Percentiles rank a stretch among this genome's conserved stretches.
These are phyloP conservation scores for Sylvicola cinctus DNA, from an alignment of 2,888 invertebrate genomes.

Conservation along the genomic window DNA sequence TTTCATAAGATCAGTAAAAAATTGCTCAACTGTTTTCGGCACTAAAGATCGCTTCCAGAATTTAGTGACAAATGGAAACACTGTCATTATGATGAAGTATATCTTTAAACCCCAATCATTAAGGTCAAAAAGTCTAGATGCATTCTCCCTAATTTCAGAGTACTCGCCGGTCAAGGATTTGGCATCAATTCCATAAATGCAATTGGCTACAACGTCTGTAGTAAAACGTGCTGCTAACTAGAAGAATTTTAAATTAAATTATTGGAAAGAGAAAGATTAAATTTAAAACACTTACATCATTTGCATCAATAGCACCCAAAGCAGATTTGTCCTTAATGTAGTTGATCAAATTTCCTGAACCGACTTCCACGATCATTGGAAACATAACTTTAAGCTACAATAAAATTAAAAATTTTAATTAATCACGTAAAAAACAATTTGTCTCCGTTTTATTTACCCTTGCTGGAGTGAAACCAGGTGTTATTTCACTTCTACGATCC, in stretches of 20 bases:
- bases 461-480: conserved; percentile 28
- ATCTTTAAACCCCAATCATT: conserved; percentile 2
- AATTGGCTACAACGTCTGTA: conserved; percentile 13
- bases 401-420: not conserved
- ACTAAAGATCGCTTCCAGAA: conserved; percentile 6
- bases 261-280: no score
- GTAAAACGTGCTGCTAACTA: conserved; percentile 5
- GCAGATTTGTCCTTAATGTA: no score
- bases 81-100: conserved; percentile 4
- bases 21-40: conserved; percentile 1
- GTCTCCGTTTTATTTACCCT: no score
- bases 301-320: no score
- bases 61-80: conserved; percentile 9
- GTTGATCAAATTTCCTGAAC: no score
- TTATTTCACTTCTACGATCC: conserved; percentile 25
- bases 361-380: conserved; percentile 21
- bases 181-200: conserved; percentile 18
- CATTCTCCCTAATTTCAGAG: conserved; percentile 7
- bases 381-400: conserved; percentile 27
- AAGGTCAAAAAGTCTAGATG: conserved; percentile 6
- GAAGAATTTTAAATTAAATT: not conserved
- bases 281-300: no score
- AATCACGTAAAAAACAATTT: not conserved
- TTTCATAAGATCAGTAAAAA: conserved; percentile 9
- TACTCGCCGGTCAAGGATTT: conserved; percentile 11